Conservation (phyloP, 2,888 invertebrate genomes). For the Anthrax anthrax region DNA sequence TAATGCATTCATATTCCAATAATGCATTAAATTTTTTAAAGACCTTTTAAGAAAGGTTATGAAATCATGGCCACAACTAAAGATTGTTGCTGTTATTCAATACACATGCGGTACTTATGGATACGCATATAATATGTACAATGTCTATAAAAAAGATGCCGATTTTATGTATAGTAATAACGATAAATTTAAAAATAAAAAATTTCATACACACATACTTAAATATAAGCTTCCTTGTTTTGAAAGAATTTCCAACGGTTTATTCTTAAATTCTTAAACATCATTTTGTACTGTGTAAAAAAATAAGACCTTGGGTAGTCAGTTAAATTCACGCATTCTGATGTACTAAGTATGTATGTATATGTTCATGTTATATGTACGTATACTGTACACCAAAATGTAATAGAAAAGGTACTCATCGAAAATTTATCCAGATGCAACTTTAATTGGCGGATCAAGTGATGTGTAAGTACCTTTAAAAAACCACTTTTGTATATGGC, state of each 20-base stretch:
- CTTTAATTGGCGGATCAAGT: slow-evolving; percentile 5
- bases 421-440: slow-evolving; percentile 1
- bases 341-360: too few relatives aligned
- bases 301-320: too few relatives aligned
- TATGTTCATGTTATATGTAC: too few relatives aligned
- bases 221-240: not conserved
- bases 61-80: too few relatives aligned
- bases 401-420: not conserved
- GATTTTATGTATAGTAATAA: not conserved
- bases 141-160: not conserved
- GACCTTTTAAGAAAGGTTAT: not conserved
- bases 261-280: not conserved
- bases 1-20: not conserved
- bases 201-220: too few relatives aligned
- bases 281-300: too few relatives aligned
- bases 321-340: too few relatives aligned
- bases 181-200: not conserved
- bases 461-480: not conserved
- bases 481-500: not conserved
- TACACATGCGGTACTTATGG: too few relatives aligned
- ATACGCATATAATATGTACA: too few relatives aligned
- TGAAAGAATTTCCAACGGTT: not conserved
- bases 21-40: not conserved
- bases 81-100: too few relatives aligned
- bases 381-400: too few relatives aligned